These are phyloP conservation scores for Sparidentex hasta DNA, from an alignment of 2,797 vertebrate genomes.

Conservation along the genomic window DNA sequence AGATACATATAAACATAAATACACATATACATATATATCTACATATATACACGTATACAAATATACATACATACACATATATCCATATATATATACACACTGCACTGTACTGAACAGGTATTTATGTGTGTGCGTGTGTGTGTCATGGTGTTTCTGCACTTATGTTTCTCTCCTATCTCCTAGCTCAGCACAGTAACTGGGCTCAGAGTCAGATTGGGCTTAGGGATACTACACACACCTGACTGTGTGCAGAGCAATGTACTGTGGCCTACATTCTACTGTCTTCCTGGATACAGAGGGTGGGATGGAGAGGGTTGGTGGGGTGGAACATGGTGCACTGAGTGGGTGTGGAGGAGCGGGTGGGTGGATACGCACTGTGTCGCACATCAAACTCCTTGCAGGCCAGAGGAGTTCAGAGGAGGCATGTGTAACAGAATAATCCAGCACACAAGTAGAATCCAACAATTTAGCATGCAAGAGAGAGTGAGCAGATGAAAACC, in stretches of 20 bases:
- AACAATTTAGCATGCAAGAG: slow-evolving; percentile 66
- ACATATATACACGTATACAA: too few relatives aligned
- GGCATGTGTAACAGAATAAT: slow-evolving; percentile 55
- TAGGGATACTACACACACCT: slow-evolving; percentile 54
- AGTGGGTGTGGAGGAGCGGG: slow-evolving; percentile 65
- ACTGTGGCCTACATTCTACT: slow-evolving; percentile 47
- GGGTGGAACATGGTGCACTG: slow-evolving; percentile 39
- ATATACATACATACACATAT: too few relatives aligned
- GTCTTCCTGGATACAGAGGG: slow-evolving; percentile 41
- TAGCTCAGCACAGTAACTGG: slow-evolving; percentile 58
- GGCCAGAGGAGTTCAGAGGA: slow-evolving; percentile 73
- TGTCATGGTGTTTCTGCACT: slow-evolving; percentile 30
- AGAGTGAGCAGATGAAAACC: slow-evolving; percentile 54
- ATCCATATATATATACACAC: too few relatives aligned
- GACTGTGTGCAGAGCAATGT: slow-evolving; percentile 24
- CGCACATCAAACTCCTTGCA: slow-evolving; percentile 69
- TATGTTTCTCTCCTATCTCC: slow-evolving; percentile 39
- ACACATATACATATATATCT: too few relatives aligned
- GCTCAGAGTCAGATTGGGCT: slow-evolving; percentile 14
- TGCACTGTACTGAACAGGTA: neutral
- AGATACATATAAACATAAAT: too few relatives aligned
- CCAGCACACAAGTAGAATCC: slow-evolving; percentile 48
- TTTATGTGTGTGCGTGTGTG: slow-evolving; percentile 16
- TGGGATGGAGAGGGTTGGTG: neutral
- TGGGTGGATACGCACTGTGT: slow-evolving; percentile 64